Conservation (phyloP, 2,113 vertebrate species). For the Leptosomus discolor region DNA sequence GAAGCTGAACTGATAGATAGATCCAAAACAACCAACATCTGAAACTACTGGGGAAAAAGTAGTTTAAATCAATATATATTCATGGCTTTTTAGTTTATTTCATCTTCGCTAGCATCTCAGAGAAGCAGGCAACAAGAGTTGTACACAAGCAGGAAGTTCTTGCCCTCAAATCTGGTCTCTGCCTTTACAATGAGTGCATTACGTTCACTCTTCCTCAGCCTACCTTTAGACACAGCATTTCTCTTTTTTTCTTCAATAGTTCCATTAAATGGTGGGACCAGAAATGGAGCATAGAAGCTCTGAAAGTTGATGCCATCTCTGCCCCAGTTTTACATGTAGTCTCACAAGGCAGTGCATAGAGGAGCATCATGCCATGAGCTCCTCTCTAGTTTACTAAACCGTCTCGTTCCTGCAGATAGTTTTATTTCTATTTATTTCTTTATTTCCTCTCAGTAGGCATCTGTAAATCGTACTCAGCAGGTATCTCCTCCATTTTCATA, state of each 20-base stretch:
- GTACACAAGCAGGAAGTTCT: not conserved
- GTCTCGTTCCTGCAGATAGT: not conserved
- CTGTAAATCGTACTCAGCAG: constrained; percentile 14
- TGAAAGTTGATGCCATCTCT: not conserved
- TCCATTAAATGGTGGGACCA: not conserved
- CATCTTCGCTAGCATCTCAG: not conserved
- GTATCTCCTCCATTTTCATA: not conserved
- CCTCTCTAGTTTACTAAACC: not conserved
- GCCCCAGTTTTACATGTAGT: not conserved
- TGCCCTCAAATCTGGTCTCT: not conserved
- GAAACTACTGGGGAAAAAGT: not conserved
- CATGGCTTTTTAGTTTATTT: not conserved
- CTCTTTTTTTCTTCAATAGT: not conserved
- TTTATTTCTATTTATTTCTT: not conserved
- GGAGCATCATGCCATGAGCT: not conserved
- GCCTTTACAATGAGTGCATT: not conserved
- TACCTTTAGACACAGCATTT: not conserved
- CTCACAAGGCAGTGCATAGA: not conserved
- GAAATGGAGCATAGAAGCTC: not conserved
- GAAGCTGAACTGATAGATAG: not conserved
- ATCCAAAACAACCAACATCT: not conserved
- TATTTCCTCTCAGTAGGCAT: not conserved
- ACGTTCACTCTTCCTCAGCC: not conserved
- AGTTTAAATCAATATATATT: not conserved
- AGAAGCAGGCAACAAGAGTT: not conserved